Conservation (phyloP, 1,140 invertebrate species). For the Eupristina koningsbergeri region DNA sequence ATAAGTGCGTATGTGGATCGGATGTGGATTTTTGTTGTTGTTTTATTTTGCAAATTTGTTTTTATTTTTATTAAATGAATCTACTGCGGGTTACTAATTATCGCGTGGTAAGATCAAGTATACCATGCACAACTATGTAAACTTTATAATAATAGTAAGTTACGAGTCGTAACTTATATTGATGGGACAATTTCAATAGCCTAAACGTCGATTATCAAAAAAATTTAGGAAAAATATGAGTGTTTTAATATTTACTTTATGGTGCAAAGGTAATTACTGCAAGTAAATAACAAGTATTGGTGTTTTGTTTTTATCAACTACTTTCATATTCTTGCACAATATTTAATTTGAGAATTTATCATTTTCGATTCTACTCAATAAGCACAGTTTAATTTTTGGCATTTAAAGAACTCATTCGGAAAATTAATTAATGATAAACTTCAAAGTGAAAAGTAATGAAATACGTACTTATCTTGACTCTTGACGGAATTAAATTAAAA, state of each 20-base stretch:
- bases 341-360: no score
- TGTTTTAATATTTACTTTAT: neutral
- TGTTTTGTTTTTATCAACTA: no score
- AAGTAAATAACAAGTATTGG: neutral
- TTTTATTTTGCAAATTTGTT: slow-evolving; percentile 49
- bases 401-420: no score
- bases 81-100: slow-evolving; percentile 32
- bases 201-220: neutral
- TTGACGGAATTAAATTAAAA: no score
- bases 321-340: no score
- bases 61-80: slow-evolving; percentile 19
- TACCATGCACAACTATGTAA: slow-evolving; percentile 36
- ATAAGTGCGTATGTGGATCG: neutral
- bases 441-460: no score
- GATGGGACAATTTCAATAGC: slow-evolving; percentile 31
- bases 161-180: neutral
- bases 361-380: no score
- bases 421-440: no score
- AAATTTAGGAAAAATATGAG: no score
- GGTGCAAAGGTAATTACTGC: neutral
- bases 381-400: no score
- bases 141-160: neutral
- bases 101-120: neutral
- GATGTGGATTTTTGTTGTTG: neutral
- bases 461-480: no score